Evolutionary conservation across 2,113 vertebrate species (phyloP), one percentile per base, ranked within the genome.

Genomic region (Neomonachus schauinslandi): DNA sequence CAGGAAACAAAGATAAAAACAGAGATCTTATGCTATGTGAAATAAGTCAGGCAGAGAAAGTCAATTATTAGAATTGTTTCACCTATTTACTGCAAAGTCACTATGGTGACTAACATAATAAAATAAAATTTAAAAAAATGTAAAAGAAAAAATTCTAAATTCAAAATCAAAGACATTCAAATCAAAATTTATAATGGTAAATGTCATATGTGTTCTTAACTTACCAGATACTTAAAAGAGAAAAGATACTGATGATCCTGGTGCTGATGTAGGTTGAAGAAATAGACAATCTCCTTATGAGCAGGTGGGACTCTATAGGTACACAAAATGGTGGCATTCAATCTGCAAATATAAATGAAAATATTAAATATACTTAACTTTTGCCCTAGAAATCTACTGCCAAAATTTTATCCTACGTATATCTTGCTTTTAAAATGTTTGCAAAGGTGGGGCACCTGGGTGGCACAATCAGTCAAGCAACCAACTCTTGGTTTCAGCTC

Each of bases 261-360:
- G 21, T 16, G 21, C 15, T 21, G 15, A 5, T 5, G 1, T 22
- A 24, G 16, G 14, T 4, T 46, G 24, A 13, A 76, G 15, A 57
- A 14, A 15, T 5, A 6, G 55, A 8, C 16, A 33, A 15, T 16
- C 14, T 53, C 46, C 1, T 8, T 0, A 10, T 2, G 4, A 19
- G n/a, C 19, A 28, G 6, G 3, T 51, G 1, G 49, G 7, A 71
- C 28, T 28, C 13, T 59, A 42, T 28, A 71, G 61, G 0, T 46
- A 22, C 21, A 6, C 53, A 69, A 53, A 51, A 79, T 63, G 59
- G 53, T 42, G 55, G 4, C 49, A 28, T 24, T 46, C 63, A 11
- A 15, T 46, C n/a, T 88, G 21, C 21, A 72, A 80, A 86, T 36
- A 53, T 10, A 61, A 42, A 46, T 42, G 10, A 36, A 72, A 51